Evolutionary conservation across 2,797 vertebrate genomes (phyloP), one percentile per base, ranked within the genome.

Genomic region (Acridotheres tristis): DNA sequence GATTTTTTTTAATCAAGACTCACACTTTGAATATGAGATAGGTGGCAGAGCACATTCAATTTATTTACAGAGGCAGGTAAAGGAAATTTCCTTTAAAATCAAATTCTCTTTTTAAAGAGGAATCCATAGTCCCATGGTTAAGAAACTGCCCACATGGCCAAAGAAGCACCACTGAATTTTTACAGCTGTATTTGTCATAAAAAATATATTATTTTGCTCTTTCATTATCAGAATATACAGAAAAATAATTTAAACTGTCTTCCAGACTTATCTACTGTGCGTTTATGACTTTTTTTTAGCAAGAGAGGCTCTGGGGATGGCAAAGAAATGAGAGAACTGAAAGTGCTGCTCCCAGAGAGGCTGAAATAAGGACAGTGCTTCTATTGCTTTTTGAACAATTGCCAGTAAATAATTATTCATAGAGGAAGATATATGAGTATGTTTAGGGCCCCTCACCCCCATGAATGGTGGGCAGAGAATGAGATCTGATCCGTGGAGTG

Each of bases 241-340:
- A 93, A 95, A 97, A 97, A 96, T 96, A 97, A 98, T 97, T 97
- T 96, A 93, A 97, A 86, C 93, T 97, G 88, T 93, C 95, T 97
- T 93, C 84, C 11, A 55, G 92, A 91, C 89, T 97, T 97, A 97
- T 96, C 96, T 97, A 59, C 80, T 89, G 86, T 58, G 88, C 76
- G 90, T 90, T 45, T 86, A 40, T 92, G 96, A 93, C 84, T 61
- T 89, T 94, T 79, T 93, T 95, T 94, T 94, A 97, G 78, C 80
- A 94, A 87, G 72, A 66, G 55, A 90, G 91, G 66, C 92, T 96
- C 68, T 3, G 78, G 80, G 94, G 92, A 88, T 23, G 12, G 85
- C 63, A 94, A 88, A 92, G 95, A 96, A 97, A 97, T 96, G 93
- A 97, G 84, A 87, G 85, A 97, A 94, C 58, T 59, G 90, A 69